phyloP scores from a whole-genome alignment of 2,888 invertebrate genomes.

The Linnaemya tessellans region DNA sequence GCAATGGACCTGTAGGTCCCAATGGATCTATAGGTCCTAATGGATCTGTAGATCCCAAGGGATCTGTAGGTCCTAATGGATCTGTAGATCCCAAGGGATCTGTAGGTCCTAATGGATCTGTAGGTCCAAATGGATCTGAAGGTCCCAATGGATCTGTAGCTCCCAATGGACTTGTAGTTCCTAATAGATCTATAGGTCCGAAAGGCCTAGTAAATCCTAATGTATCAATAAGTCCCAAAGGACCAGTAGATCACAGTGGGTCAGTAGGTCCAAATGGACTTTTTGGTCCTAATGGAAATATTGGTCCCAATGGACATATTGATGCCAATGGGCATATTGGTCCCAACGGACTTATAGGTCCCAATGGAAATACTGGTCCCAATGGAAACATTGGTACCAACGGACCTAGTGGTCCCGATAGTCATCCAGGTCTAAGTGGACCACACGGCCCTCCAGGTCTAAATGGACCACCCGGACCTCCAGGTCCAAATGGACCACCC shows the following conservation, averaged over 20 bases:
- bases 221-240: too few relatives aligned
- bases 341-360: not conserved
- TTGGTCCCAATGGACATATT: slow-evolving; percentile 79
- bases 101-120: not conserved
- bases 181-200: too few relatives aligned
- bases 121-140: too few relatives aligned
- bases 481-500: slow-evolving; percentile 33
- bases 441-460: slow-evolving; percentile 77
- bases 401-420: slow-evolving; percentile 67
- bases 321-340: slow-evolving; percentile 79
- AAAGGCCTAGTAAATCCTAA: too few relatives aligned
- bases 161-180: too few relatives aligned
- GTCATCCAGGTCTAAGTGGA: slow-evolving; percentile 73
- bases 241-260: too few relatives aligned
- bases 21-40: slow-evolving; percentile 81
- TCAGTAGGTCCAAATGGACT: too few relatives aligned
- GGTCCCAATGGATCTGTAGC: too few relatives aligned
- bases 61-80: slow-evolving; percentile 77
- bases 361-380: too few relatives aligned
- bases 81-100: slow-evolving; percentile 78
- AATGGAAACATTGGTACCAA: slow-evolving; percentile 50
- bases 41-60: slow-evolving; percentile 77
- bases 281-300: slow-evolving; percentile 76
- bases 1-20: slow-evolving; percentile 82
- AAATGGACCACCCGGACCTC: too few relatives aligned